Conservation (phyloP, 2,888 invertebrate genomes). For the Cyaniris semiargus region DNA sequence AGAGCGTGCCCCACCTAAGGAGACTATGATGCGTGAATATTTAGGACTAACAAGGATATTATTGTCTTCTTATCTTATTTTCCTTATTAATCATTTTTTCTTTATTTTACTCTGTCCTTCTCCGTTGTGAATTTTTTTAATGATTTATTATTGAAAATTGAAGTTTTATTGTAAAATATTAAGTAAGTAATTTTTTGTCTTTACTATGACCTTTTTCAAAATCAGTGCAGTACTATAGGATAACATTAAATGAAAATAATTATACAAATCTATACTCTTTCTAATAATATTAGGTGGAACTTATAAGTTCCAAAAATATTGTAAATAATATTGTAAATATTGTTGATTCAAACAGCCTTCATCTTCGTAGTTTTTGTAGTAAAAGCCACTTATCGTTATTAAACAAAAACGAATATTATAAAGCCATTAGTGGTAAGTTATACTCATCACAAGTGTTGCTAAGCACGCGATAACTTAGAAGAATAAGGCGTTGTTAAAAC, state of each 20-base stretch:
- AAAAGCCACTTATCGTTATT: not conserved
- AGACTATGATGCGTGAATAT: not conserved
- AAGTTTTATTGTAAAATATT: no score
- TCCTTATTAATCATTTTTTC: no score
- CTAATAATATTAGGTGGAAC: not conserved
- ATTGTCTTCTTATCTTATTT: no score
- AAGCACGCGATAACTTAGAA: not conserved
- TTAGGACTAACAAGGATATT: not conserved
- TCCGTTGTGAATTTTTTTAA: no score
- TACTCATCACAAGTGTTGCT: not conserved
- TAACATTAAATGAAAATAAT: no score
- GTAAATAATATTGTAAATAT: not conserved
- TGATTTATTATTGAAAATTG: no score
- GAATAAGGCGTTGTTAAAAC: not conserved
- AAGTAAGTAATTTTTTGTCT: no score
- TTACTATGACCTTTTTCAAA: no score
- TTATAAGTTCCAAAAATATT: not conserved
- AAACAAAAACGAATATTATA: slow-evolving; percentile 7
- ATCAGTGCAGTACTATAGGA: no score
- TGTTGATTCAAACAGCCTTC: not conserved
- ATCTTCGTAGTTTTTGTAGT: not conserved
- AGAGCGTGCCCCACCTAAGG: slow-evolving; percentile 44
- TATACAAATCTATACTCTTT: no score
- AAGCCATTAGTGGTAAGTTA: slow-evolving; percentile 13
- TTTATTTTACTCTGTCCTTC: no score